Evolutionary conservation across 2,113 vertebrate genomes (phyloP).

Genomic region (Trinectes maculatus): DNA sequence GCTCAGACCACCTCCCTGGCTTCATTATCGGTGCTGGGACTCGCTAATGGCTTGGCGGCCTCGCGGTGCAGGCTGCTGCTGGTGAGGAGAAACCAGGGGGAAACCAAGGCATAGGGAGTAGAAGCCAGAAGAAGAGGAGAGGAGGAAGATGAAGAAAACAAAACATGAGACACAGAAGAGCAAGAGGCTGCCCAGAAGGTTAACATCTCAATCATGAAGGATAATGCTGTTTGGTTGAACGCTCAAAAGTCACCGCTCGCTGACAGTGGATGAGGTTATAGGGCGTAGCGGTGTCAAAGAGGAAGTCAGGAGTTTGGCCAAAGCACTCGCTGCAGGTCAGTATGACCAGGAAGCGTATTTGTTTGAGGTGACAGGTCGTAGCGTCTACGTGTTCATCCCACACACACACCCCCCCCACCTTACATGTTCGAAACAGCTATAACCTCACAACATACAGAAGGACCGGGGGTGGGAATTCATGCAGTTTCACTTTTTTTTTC

Average conservation of each 20-base stretch:
- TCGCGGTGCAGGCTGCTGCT: constrained; percentile 63
- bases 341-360: constrained; percentile 14
- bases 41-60: constrained; percentile 71
- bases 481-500: constrained; percentile 74
- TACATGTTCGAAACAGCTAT: constrained; percentile 69
- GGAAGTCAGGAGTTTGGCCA: constrained; percentile 7
- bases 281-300: constrained; percentile 21
- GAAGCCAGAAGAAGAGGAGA: constrained; percentile 4
- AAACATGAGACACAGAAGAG: constrained; percentile 48
- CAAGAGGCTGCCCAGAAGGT: constrained; percentile 62
- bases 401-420: constrained; percentile 62
- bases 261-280: constrained; percentile 37
- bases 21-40: constrained; percentile 76
- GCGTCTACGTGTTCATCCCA: constrained; percentile 23
- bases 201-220: constrained; percentile 72
- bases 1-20: constrained; percentile 73
- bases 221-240: constrained; percentile 52
- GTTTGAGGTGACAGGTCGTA: constrained; percentile 29
- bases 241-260: constrained; percentile 38
- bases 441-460: constrained; percentile 82
- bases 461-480: constrained; percentile 84
- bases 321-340: constrained; percentile 4
- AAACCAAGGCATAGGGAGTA: constrained; percentile 13
- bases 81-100: constrained; percentile 34
- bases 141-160: constrained; percentile 11